phyloP scores from a whole-genome alignment of 30 jellyfish, hydroid and myxozoan species.

The Cassiopea andromeda region DNA sequence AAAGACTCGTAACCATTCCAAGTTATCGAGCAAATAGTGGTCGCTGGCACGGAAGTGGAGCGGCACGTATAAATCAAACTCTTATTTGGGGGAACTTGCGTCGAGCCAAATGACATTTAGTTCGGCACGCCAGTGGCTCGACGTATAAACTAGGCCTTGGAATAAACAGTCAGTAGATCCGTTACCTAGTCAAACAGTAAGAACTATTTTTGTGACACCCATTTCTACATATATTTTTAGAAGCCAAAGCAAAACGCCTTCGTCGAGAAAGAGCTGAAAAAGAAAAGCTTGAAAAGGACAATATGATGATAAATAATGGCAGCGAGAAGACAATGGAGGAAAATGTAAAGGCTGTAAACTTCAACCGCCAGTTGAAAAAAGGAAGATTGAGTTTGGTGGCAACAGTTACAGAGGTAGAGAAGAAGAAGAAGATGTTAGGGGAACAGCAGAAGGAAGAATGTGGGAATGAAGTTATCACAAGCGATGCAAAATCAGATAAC shows the following conservation, averaged over 20 bases:
- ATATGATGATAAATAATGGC: not conserved
- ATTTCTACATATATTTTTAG: constrained; percentile 7
- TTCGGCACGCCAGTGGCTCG: too few species aligned
- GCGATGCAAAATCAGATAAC: not conserved
- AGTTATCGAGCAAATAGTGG: too few species aligned
- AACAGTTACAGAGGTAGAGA: not conserved
- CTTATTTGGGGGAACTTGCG: too few species aligned
- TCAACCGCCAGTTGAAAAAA: constrained; percentile 1
- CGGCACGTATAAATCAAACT: too few species aligned
- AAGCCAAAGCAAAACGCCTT: constrained; percentile 72
- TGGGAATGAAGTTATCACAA: not conserved
- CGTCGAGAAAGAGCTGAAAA: constrained; percentile 49
- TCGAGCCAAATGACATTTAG: too few species aligned
- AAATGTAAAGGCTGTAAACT: not conserved
- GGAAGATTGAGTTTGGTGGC: not conserved
- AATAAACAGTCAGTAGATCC: too few species aligned
- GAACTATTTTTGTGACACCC: too few species aligned
- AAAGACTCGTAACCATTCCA: too few species aligned
- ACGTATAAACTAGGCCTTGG: too few species aligned
- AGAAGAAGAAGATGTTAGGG: not conserved
- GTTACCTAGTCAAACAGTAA: too few species aligned
- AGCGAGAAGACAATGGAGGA: not conserved
- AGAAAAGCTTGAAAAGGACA: not conserved
- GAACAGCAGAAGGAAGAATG: not conserved
- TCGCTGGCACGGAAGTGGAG: too few species aligned